Evolutionary conservation across 2,113 vertebrate genomes (phyloP).

Genomic region (Strix aluco): DNA sequence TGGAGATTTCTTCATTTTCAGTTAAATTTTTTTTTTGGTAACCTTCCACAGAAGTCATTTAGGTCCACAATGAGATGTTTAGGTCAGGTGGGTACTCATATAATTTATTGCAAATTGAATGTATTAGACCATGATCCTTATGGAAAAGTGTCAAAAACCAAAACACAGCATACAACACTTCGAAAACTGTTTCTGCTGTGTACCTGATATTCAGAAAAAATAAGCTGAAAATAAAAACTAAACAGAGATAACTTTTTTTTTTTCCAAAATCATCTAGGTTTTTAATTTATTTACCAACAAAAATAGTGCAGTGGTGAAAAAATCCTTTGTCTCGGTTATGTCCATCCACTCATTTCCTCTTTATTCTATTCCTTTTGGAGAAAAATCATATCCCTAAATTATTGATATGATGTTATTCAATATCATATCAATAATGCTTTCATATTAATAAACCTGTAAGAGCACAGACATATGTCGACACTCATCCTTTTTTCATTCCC

Average conservation of each 20-base stretch:
- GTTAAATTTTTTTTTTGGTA: neutral
- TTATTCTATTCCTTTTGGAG: neutral
- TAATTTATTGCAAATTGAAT: neutral
- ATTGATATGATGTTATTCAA: neutral
- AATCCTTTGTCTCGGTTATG: neutral
- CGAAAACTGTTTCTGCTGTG: neutral
- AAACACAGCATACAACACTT: neutral
- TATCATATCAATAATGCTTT: accelerated
- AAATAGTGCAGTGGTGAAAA: neutral
- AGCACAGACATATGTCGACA: neutral
- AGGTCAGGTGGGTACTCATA: accelerated
- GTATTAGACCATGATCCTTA: neutral
- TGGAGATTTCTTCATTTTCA: neutral
- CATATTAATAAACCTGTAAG: neutral
- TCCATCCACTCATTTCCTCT: neutral
- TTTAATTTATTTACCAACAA: neutral
- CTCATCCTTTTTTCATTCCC: neutral
- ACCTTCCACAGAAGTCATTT: neutral
- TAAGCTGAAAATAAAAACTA: neutral
- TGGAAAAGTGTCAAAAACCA: neutral
- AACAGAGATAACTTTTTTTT: neutral
- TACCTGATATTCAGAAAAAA: neutral
- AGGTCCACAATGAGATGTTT: neutral
- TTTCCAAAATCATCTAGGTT: neutral
- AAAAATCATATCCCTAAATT: neutral